Conservation (phyloP, 2,113 vertebrate species). For the Fulica atra region DNA sequence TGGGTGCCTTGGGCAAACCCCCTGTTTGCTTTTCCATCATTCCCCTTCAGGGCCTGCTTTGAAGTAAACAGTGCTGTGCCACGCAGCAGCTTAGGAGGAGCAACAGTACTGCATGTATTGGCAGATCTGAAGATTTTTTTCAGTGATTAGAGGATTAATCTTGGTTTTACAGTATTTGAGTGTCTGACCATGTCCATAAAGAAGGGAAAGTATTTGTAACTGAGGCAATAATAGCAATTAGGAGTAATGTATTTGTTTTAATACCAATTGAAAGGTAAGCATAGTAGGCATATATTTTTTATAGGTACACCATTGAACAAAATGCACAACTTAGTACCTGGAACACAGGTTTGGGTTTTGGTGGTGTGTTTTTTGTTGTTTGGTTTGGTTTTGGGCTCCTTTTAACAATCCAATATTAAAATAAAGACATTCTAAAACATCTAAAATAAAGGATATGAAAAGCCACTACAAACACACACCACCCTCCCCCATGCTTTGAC, state of each 20-base stretch:
- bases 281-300: background rate
- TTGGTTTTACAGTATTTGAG: background rate
- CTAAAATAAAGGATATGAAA: background rate
- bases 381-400: no score
- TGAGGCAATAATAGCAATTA: background rate
- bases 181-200: background rate
- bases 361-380: no score
- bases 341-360: background rate
- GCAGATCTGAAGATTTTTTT: background rate
- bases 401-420: background rate
- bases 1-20: constrained; percentile 18
- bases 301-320: background rate
- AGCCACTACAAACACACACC: background rate
- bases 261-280: background rate
- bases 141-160: background rate
- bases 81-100: background rate
- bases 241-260: background rate
- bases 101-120: background rate
- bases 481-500: background rate
- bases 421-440: background rate
- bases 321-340: background rate
- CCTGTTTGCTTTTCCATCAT: constrained; percentile 2
- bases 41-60: constrained; percentile 6
- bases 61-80: background rate
- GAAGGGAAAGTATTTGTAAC: background rate